These are phyloP conservation scores for Phoenicopterus ruber DNA, from an alignment of 2,113 vertebrate genomes.

Conservation along the genomic window DNA sequence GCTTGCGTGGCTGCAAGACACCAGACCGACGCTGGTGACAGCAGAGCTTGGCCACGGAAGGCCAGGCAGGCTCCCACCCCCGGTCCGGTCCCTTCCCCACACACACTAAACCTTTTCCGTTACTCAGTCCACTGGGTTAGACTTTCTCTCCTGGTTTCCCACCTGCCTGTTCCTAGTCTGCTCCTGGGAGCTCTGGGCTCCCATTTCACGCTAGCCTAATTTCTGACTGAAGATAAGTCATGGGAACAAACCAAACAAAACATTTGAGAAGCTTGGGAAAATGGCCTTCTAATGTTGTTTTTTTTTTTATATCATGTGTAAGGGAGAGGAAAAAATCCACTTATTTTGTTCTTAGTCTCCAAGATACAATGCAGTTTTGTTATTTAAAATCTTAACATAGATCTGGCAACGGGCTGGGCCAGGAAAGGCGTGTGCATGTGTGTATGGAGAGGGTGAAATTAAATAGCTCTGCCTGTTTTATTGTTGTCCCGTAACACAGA, in stretches of 20 bases:
- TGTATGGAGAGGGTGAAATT: background rate
- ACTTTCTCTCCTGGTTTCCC: background rate
- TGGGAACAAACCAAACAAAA: background rate
- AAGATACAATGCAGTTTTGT: background rate
- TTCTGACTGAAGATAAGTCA: background rate
- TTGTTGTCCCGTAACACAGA: background rate
- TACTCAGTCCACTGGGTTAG: background rate
- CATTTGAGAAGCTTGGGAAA: background rate
- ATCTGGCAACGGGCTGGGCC: background rate
- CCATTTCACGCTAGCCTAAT: background rate
- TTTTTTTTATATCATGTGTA: background rate
- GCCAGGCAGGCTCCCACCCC: background rate
- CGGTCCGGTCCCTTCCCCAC: background rate
- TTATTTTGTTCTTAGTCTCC: background rate
- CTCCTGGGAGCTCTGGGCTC: background rate
- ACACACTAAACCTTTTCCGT: accelerated
- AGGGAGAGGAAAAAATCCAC: background rate
- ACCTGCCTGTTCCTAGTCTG: background rate
- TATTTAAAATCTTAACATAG: background rate
- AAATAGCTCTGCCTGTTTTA: background rate
- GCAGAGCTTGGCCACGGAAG: background rate
- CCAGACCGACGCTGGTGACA: background rate
- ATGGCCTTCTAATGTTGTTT: background rate
- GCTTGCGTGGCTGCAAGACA: background rate
- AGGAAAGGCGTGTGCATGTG: background rate